phyloP scores from a whole-genome alignment of 2,797 vertebrate species.

The Sebastes nivosus region DNA sequence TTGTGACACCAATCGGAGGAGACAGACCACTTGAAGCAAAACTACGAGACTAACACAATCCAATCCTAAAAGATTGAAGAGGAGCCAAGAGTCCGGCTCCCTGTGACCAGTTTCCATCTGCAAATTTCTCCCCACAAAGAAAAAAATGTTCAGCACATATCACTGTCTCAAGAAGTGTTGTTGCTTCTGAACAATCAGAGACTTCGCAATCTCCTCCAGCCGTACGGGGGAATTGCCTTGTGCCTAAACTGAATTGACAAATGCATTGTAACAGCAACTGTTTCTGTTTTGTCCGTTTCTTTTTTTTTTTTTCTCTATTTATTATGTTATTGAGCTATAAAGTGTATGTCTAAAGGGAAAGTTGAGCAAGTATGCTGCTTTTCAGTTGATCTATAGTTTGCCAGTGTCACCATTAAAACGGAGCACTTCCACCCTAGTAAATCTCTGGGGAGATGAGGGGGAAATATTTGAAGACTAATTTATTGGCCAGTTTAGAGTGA shows the following conservation, averaged over 20 bases:
- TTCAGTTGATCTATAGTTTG: constrained; percentile 90
- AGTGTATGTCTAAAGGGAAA: constrained; percentile 96
- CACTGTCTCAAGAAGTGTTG: constrained; percentile 88
- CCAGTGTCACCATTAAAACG: constrained; percentile 78
- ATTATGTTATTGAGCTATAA: constrained; percentile 95
- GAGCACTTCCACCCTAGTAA: constrained; percentile 44
- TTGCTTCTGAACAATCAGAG: constrained; percentile 99
- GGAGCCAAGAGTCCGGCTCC: constrained; percentile 75
- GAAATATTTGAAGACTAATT: constrained; percentile 67
- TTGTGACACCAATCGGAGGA: constrained; percentile 91
- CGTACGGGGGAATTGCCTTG: constrained; percentile 94
- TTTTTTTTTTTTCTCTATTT: constrained; percentile 87
- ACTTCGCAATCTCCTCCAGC: constrained; percentile 91
- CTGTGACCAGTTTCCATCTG: constrained; percentile 85
- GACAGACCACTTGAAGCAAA: constrained; percentile 93
- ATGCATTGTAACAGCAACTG: constrained; percentile 99
- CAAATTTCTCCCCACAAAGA: constrained; percentile 84
- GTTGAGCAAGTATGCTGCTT: constrained; percentile 84
- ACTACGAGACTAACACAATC: constrained; percentile 85
- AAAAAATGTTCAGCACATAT: constrained; percentile 84
- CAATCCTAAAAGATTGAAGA: constrained; percentile 87
- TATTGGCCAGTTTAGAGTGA: constrained; percentile 68
- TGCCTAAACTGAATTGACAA: constrained; percentile 99
- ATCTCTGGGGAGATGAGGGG: constrained; percentile 42
- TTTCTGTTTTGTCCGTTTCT: constrained; percentile 70